phyloP scores from a whole-genome alignment of 2,113 vertebrate species.

The Gorilla gorilla region DNA sequence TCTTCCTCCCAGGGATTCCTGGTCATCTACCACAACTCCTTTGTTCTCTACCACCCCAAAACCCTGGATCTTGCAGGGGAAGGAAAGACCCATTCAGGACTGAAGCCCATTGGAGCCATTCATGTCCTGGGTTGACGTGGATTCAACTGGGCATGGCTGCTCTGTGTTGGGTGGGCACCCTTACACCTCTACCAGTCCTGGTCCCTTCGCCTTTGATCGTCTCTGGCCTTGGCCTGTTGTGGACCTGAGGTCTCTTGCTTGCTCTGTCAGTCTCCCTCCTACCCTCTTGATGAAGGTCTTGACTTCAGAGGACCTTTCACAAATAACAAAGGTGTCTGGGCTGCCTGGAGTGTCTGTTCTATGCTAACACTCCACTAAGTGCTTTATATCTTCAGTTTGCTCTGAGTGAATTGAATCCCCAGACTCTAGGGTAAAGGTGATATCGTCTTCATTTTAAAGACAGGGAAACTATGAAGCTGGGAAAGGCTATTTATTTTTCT shows the following conservation, averaged over 20 bases:
- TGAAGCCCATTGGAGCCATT: background rate
- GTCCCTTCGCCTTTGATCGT: background rate
- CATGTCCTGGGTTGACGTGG: background rate
- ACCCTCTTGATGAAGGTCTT: background rate
- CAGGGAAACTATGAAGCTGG: background rate
- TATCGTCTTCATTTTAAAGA: background rate
- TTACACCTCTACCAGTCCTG: background rate
- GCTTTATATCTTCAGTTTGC: background rate
- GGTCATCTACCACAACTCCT: background rate
- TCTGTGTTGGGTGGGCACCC: background rate
- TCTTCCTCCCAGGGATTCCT: background rate
- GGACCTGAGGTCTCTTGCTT: background rate
- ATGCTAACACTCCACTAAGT: background rate
- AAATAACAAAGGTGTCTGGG: background rate
- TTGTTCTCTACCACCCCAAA: background rate
- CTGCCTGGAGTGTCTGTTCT: background rate
- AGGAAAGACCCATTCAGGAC: background rate
- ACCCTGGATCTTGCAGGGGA: background rate
- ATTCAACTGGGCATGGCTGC: background rate
- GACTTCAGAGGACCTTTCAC: background rate
- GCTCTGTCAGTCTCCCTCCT: background rate
- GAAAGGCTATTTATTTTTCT: constrained; percentile 4
- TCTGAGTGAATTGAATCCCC: background rate
- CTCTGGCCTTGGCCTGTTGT: background rate
- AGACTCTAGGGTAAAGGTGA: background rate